phyloP scores from a whole-genome alignment of 1,140 invertebrate species.

The Aphelenchoides fujianensis region DNA sequence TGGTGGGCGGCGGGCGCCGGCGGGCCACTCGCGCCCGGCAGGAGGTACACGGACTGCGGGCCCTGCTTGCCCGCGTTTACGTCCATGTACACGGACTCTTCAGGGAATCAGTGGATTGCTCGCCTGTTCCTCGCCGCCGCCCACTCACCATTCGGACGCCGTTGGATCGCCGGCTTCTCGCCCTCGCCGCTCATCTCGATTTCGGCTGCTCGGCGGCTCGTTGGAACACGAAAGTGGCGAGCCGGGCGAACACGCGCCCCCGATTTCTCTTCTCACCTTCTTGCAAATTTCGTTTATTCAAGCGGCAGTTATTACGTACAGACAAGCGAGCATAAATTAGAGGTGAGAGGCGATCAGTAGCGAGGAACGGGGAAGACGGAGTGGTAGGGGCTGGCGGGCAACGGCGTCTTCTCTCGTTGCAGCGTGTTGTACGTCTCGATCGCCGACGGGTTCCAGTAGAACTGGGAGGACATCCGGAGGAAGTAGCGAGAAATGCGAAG shows the following conservation, averaged over 20 bases:
- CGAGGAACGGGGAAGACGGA: not conserved
- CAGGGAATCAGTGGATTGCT: not conserved
- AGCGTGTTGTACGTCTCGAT: slow-evolving; percentile 28
- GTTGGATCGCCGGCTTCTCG: not conserved
- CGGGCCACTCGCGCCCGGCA: not conserved
- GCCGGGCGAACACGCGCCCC: not conserved
- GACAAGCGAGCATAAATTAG: not conserved
- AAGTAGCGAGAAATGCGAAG: slow-evolving; percentile 36
- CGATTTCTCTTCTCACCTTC: not conserved
- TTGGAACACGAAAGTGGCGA: not conserved
- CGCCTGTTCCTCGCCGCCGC: not conserved
- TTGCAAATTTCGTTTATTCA: not conserved
- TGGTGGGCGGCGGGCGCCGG: not conserved
- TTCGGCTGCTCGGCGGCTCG: not conserved
- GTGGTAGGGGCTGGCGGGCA: not conserved
- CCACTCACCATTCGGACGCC: not conserved
- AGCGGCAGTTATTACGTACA: too few species aligned
- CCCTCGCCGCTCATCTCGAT: not conserved
- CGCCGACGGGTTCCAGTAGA: slow-evolving; percentile 18
- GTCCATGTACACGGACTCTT: not conserved
- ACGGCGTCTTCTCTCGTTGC: not conserved
- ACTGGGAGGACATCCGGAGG: slow-evolving; percentile 18
- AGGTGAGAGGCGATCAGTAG: not conserved
- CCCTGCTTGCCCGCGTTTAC: not conserved
- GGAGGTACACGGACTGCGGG: not conserved